Conservation (phyloP, 64 coral and sea anemone genomes). For the Actinia tenebrosa region DNA sequence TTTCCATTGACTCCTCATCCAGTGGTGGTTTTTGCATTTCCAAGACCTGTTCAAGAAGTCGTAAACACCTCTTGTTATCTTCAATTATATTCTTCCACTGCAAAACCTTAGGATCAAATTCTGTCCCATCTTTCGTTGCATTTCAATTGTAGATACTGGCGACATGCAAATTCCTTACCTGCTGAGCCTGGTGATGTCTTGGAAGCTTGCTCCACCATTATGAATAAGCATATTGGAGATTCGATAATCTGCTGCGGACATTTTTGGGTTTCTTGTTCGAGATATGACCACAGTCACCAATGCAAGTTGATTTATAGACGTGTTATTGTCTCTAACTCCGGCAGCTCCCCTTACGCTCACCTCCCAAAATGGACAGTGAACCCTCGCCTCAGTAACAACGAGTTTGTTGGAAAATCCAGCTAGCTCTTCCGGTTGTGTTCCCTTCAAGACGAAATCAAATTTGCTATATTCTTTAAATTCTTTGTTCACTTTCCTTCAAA, state of each 20-base stretch:
- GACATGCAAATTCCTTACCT: slow-evolving; percentile 38
- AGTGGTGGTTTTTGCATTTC: neutral
- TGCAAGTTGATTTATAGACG: slow-evolving; percentile 7
- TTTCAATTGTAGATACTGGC: neutral
- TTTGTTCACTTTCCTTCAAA: neutral
- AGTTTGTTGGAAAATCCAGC: slow-evolving; percentile 28
- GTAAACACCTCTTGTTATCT: neutral
- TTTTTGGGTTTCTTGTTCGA: neutral
- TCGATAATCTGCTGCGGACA: slow-evolving; percentile 23
- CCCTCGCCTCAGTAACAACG: neutral
- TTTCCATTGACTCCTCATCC: slow-evolving; percentile 20
- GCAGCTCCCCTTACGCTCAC: neutral
- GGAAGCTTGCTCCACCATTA: slow-evolving; percentile 16
- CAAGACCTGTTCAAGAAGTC: slow-evolving; percentile 10
- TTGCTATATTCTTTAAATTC: slow-evolving; percentile 25
- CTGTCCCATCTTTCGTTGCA: slow-evolving; percentile 26
- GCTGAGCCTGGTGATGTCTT: slow-evolving; percentile 24
- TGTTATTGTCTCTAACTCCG: neutral
- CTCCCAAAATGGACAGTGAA: slow-evolving; percentile 26
- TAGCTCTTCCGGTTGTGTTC: slow-evolving; percentile 27
- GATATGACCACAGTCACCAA: slow-evolving; percentile 12
- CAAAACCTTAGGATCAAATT: slow-evolving; percentile 17
- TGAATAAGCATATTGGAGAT: slow-evolving; percentile 29
- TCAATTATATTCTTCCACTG: slow-evolving; percentile 28
- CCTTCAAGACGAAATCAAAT: slow-evolving; percentile 17